Evolutionary conservation across 2,113 vertebrate genomes (phyloP).

Genomic region (Chrysemys picta): DNA sequence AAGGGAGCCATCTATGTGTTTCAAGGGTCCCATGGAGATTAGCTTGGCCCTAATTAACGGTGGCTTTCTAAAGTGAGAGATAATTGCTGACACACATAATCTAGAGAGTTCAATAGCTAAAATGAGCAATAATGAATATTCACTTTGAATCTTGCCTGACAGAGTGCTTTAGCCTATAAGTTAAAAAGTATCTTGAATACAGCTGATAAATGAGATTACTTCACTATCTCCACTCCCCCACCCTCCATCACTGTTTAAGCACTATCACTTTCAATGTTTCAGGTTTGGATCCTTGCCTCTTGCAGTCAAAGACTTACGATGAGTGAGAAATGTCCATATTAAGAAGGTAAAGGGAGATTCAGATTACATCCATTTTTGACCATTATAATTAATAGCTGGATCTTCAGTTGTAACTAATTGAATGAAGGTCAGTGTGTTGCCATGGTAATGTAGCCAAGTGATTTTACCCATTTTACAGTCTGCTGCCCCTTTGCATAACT

Average conservation of each 20-base stretch:
- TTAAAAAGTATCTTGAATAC: conserved; percentile 66
- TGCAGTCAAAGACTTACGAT: conserved; percentile 81
- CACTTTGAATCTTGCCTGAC: conserved; percentile 73
- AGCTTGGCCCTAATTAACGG: conserved; percentile 79
- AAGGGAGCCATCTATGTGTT: conserved; percentile 77
- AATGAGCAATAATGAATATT: conserved; percentile 77
- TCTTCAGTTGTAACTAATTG: conserved; percentile 82
- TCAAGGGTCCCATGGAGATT: conserved; percentile 66
- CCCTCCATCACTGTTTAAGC: conserved; percentile 72
- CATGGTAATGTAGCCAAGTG: conserved; percentile 83
- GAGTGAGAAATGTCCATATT: conserved; percentile 78
- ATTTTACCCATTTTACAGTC: conserved; percentile 86
- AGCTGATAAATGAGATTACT: conserved; percentile 74
- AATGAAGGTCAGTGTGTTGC: conserved; percentile 82
- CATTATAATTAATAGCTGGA: conserved; percentile 86
- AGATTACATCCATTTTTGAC: conserved; percentile 80
- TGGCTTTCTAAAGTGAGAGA: conserved; percentile 75
- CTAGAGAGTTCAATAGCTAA: conserved; percentile 72
- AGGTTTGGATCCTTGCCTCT: conserved; percentile 59
- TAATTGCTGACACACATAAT: conserved; percentile 80
- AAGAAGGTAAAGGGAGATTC: conserved; percentile 76
- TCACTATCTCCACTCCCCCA: conserved; percentile 16
- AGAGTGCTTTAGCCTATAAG: conserved; percentile 75
- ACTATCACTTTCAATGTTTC: conserved; percentile 64
- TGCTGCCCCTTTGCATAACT: conserved; percentile 79